These are phyloP conservation scores for Lomographa bimaculata DNA, from an alignment of 2,888 invertebrate genomes.

Conservation along the genomic window DNA sequence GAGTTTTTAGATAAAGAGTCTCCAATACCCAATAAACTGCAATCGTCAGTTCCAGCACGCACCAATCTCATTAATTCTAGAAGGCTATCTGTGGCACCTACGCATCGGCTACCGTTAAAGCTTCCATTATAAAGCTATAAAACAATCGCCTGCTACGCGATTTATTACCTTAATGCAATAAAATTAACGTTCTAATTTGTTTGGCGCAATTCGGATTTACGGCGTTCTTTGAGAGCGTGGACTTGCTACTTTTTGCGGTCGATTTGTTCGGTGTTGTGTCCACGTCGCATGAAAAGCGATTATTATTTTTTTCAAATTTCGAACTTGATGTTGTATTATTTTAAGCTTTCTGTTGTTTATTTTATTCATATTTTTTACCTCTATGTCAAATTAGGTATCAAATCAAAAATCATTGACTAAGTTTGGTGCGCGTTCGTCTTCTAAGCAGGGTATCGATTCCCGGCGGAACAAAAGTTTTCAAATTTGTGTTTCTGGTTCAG, in stretches of 20 bases:
- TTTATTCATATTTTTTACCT: no score
- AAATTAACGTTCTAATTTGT: conserved; percentile 79
- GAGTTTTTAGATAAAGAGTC: no score
- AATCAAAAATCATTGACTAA: no score
- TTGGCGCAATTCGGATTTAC: conserved; percentile 67
- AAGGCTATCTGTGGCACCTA: conserved; percentile 41
- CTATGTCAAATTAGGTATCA: no score
- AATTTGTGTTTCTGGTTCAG: no score
- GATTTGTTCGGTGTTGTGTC: conserved; percentile 12
- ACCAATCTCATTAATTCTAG: conserved; percentile 38
- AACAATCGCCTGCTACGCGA: conserved; percentile 59
- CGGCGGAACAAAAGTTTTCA: no score
- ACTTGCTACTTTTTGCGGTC: conserved; percentile 22
- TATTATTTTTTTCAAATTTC: conserved; percentile 2
- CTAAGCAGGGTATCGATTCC: no score
- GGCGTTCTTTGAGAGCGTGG: conserved; percentile 47
- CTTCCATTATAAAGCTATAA: conserved; percentile 66
- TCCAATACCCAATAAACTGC: conserved; percentile 5
- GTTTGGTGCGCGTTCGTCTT: no score
- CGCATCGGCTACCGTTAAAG: conserved; percentile 62
- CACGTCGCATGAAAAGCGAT: conserved; percentile 7
- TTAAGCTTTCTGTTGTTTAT: no score
- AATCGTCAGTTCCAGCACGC: conserved; percentile 10
- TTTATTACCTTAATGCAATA: conserved; percentile 73
- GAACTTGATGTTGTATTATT: no score